Base-by-base conservation (phyloP, 2,797 vertebrate genomes). In the Lithobates sylvaticus region DNA sequence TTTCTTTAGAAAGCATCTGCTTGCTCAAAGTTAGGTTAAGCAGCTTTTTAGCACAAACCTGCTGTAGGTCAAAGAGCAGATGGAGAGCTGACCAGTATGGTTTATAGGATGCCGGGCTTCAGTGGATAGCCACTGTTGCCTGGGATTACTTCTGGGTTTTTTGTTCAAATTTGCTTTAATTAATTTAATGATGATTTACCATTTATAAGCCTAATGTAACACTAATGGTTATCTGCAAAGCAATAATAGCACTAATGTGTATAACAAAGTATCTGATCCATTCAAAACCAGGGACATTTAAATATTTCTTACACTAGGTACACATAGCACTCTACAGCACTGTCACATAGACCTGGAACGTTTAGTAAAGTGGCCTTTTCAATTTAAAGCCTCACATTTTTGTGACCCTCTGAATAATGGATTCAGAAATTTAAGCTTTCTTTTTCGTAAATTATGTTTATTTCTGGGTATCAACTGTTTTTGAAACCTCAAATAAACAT, bases 191-290 rank as follows among this genome's bases (percentile, higher is more conserved):
- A 86, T 27, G 78, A 86, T 81, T 76, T 82, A 69, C 73, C 71
- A 86, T 81, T 18, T 54, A 15, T 4, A 54, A 54, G 4, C 50
- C 73, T 81, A 86, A 86, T 86, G 84, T 86, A 67, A 72, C 26
- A n/a, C 77, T 86, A 86, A 86, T 86, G 79, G 77, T 86, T 86
- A 82, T 82, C 85, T 78, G 36, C 65, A 82, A 68, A 86, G 80
- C 78, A 81, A 78, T 50, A 81, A 76, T 86, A 76, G 77, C 85
- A 82, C 79, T 74, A 86, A 86, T 64, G 85, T 71, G 67, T 27
- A 70, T 71, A 58, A 86, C 47, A 86, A 77, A 76, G 67, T 86
- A 82, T 76, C 50, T 82, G 65, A 61, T 68, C 73, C 71, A 77
- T 82, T 32, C 69, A 61, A 78, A 85, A 54, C 39, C 47, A 34